A percentile compares a stretch with the other conserved stretches of the same genome.
Conservation (phyloP, 2,888 invertebrate species). For the Spodoptera littoralis region DNA sequence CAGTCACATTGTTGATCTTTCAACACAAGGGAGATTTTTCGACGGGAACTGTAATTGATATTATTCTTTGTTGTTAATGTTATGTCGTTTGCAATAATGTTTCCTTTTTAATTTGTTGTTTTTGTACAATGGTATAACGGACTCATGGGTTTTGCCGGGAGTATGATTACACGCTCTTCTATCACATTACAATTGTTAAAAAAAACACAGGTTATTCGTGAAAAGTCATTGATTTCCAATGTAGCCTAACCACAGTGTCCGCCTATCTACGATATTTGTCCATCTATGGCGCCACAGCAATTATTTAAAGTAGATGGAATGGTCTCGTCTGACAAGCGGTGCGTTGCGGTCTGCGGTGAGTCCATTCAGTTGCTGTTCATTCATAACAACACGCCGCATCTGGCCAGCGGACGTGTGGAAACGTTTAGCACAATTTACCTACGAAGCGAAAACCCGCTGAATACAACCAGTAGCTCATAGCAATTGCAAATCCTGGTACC, state of each 20-base stretch:
- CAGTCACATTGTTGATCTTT: slow-evolving; percentile 51
- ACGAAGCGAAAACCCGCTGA: slow-evolving; percentile 26
- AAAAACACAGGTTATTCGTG: too few relatives aligned
- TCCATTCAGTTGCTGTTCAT: slow-evolving; percentile 70
- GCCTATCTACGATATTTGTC: slow-evolving; percentile 38
- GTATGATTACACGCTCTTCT: too few relatives aligned
- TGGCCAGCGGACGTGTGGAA: slow-evolving; percentile 64
- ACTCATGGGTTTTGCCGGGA: too few relatives aligned
- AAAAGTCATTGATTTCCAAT: slow-evolving; percentile 5
- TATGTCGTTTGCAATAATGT: too few relatives aligned
- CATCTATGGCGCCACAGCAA: slow-evolving; percentile 48
- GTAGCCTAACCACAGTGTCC: not conserved
- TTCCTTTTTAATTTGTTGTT: not conserved
- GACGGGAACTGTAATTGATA: slow-evolving; percentile 5
- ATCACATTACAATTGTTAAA: too few relatives aligned
- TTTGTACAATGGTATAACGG: not conserved
- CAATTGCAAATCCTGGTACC: too few relatives aligned
- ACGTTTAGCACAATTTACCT: slow-evolving; percentile 70
- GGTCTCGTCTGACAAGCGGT: slow-evolving; percentile 51
- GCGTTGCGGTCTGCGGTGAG: slow-evolving; percentile 77
- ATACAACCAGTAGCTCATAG: slow-evolving; percentile 16
- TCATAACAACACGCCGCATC: slow-evolving; percentile 69
- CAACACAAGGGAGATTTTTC: slow-evolving; percentile 16
- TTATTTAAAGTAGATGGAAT: slow-evolving; percentile 57
- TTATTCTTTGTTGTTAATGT: too few relatives aligned